Conservation (phyloP, 1,140 invertebrate genomes). For the Drosophila repletoides region DNA sequence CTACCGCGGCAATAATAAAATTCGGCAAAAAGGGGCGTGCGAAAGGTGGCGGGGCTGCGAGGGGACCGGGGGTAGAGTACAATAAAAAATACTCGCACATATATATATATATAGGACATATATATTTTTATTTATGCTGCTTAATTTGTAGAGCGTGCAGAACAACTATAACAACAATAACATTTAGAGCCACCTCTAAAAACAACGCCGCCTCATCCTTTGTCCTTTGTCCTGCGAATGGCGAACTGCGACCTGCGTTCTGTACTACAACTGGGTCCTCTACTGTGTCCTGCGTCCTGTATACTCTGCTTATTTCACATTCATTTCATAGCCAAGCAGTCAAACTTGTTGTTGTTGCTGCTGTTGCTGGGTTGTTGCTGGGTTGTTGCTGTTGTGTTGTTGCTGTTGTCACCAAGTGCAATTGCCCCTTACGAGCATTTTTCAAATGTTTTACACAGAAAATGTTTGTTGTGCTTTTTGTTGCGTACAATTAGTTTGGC, state of each 20-base stretch:
- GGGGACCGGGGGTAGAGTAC: slow-evolving; percentile 4
- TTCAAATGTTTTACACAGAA: slow-evolving; percentile 72
- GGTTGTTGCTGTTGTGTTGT: slow-evolving; percentile 18
- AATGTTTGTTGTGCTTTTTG: slow-evolving; percentile 60
- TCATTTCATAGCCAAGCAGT: slow-evolving; percentile 50
- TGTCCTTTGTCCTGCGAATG: not conserved
- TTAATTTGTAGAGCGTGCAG: slow-evolving; percentile 73
- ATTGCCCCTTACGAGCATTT: slow-evolving; percentile 74
- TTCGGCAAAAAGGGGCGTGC: slow-evolving; percentile 35
- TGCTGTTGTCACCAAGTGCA: slow-evolving; percentile 52
- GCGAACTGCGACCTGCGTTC: no score
- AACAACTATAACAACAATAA: slow-evolving; percentile 45
- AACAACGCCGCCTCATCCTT: not conserved
- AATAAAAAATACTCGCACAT: slow-evolving; percentile 55
- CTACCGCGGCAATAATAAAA: slow-evolving; percentile 64
- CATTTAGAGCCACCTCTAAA: no score
- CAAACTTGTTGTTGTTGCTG: not conserved
- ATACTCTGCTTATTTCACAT: slow-evolving; percentile 47
- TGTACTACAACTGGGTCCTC: not conserved
- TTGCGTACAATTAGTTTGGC: slow-evolving; percentile 78
- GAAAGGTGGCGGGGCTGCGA: not conserved
- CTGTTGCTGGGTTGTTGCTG: no score
- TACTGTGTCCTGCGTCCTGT: not conserved
- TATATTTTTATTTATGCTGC: slow-evolving; percentile 76
- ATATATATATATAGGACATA: slow-evolving; percentile 2